Base-by-base conservation (phyloP, 1,140 invertebrate genomes). In the Dreissena rostriformis region DNA sequence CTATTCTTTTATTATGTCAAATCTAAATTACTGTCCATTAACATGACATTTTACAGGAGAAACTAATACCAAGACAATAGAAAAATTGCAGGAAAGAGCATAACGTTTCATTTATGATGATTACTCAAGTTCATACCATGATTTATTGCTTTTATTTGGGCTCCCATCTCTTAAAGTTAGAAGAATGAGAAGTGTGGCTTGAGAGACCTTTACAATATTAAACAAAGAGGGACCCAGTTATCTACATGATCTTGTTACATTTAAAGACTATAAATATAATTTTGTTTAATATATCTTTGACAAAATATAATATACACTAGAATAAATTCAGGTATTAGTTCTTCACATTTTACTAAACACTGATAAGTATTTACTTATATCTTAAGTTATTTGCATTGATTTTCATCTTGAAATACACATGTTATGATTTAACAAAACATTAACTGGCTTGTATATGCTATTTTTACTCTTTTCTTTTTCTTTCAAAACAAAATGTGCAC, bases 151-250 rank as follows among this genome's bases (percentile, higher is more conserved):
- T n/a, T 24, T 6, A 61, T 52, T n/a, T 52, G 71, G 49, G 15
- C 71, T 73, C 10, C 39, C 51, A 53, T 73, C 71, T 73, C 71
- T 73, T 73, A 73, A 73, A 53, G 39, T 73, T n/a, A 52, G 7
- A 53, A 53, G 71, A 26, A 73, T 73, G 71, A 73, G 71, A 73
- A 19, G 39, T 52, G 49, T 73, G 19, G 28, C 68, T 17, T 22
- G 8, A 17, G 39, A 71, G n/a, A 61, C 29, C 15, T 73, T 73
- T 53, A 70, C 1, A 29, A 28, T 70, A 17, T 70, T 73, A 73
- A 73, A 73, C 53, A 73, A 73, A 53, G 19, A 73, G 49, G 71
- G 71, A 76, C 53, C 73, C 19, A 76, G 61, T 63, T 76, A 76
- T 63, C 28, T 76, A 8, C 49, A 74, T 74, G 72, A 74, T 74